A percentile compares a stretch with the other conserved stretches of the same genome.
phyloP scores from a whole-genome alignment of 1,140 invertebrate genomes.

The Drosophila eugracilis region DNA sequence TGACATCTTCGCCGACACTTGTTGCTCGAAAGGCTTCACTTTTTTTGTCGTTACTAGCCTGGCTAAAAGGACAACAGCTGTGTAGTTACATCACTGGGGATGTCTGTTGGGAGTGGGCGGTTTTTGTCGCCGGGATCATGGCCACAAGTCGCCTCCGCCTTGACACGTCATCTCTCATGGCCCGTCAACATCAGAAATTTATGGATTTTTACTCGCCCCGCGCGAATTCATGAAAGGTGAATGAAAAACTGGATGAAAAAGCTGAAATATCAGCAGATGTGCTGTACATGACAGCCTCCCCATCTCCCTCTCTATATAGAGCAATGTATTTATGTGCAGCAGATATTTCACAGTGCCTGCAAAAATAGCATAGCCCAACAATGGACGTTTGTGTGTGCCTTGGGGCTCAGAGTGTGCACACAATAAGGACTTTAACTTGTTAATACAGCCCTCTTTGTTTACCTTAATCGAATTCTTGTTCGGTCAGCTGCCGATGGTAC shows the following conservation, averaged over 20 bases:
- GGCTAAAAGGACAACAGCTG: slow-evolving; percentile 35
- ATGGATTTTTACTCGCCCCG: slow-evolving; percentile 42
- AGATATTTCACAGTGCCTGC: slow-evolving; percentile 27
- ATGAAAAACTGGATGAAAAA: slow-evolving; percentile 27
- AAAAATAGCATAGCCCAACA: slow-evolving; percentile 31
- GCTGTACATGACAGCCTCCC: slow-evolving; percentile 25
- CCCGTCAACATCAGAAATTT: slow-evolving; percentile 62
- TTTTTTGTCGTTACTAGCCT: slow-evolving; percentile 10
- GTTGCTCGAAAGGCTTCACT: slow-evolving; percentile 39
- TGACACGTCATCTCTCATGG: slow-evolving; percentile 65
- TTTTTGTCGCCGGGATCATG: slow-evolving; percentile 6
- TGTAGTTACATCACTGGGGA: slow-evolving; percentile 39
- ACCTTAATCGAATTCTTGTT: slow-evolving; percentile 37
- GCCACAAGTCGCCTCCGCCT: slow-evolving; percentile 1
- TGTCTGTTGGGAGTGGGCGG: slow-evolving; percentile 16
- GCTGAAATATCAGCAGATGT: slow-evolving; percentile 8
- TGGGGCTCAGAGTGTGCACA: slow-evolving; percentile 6
- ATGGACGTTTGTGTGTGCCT: background rate
- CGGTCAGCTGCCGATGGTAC: slow-evolving; percentile 9
- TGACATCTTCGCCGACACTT: slow-evolving; percentile 40
- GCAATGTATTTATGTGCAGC: slow-evolving; percentile 42
- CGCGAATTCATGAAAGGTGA: slow-evolving; percentile 35
- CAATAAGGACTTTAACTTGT: slow-evolving; percentile 30
- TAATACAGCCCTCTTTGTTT: slow-evolving; percentile 28
- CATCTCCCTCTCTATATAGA: background rate